phyloP scores from a whole-genome alignment of 2,113 vertebrate genomes.

The Myrmecobius fasciatus region DNA sequence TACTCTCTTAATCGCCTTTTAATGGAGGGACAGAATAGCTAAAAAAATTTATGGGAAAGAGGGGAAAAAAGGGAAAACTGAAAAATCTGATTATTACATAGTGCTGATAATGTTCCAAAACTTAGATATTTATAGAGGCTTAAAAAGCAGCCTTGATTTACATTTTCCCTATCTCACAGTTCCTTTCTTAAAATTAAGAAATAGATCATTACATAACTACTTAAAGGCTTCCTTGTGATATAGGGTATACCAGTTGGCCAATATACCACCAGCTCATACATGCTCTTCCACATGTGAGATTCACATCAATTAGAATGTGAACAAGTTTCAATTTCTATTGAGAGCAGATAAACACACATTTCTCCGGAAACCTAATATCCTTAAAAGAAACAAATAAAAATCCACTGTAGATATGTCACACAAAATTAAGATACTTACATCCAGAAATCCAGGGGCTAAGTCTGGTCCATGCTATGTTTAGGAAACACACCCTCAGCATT shows the following conservation, averaged over 20 bases:
- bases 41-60: not conserved
- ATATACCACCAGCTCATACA: not conserved
- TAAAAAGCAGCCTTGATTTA: not conserved
- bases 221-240: not conserved
- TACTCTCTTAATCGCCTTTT: not conserved
- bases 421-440: not conserved
- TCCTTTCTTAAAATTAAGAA: not conserved
- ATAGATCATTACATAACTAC: not conserved
- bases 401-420: not conserved
- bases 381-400: not conserved
- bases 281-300: not conserved
- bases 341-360: slow-evolving; percentile 22
- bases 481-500: slow-evolving; percentile 52
- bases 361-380: slow-evolving; percentile 31
- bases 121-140: not conserved
- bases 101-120: not conserved
- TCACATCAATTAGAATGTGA: not conserved
- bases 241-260: not conserved
- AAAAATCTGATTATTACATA: not conserved
- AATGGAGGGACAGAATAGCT: not conserved
- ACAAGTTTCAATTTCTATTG: slow-evolving; percentile 38
- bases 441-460: slow-evolving; percentile 36
- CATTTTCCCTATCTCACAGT: not conserved
- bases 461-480: slow-evolving; percentile 47
- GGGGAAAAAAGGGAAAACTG: not conserved